These are phyloP conservation scores for Pyrgus malvae DNA, from an alignment of 2,888 invertebrate species.

Conservation along the genomic window DNA sequence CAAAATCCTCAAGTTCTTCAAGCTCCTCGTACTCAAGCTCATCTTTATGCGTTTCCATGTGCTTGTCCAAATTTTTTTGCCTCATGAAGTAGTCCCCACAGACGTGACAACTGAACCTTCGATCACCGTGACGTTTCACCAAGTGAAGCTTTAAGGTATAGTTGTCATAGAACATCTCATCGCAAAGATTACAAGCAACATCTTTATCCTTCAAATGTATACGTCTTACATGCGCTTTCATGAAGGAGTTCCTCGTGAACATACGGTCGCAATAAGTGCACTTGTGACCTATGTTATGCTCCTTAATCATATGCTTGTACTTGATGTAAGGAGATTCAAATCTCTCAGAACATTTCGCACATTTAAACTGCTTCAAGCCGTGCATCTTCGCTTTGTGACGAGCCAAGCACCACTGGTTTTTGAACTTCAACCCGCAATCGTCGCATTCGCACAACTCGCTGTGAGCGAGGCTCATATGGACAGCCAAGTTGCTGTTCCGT, in stretches of 20 bases:
- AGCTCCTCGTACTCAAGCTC: neutral
- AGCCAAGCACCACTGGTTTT: conserved; percentile 45
- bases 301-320: conserved; percentile 51
- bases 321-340: conserved; percentile 57
- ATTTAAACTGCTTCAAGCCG: conserved; percentile 50
- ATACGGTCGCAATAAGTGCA: conserved; percentile 56
- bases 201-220: conserved; percentile 62
- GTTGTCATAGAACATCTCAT: neutral
- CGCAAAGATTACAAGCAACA: neutral
- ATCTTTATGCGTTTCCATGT: neutral
- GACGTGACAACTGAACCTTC: neutral
- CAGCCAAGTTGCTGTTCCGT: neutral
- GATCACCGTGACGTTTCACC: neutral
- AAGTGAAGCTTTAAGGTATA: neutral
- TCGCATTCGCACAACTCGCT: conserved; percentile 37
- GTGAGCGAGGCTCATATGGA: neutral
- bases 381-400: conserved; percentile 54
- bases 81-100: neutral
- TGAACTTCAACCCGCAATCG: conserved; percentile 48
- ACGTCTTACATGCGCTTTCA: conserved; percentile 58
- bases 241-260: conserved; percentile 58
- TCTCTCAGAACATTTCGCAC: conserved; percentile 54
- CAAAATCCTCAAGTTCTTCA: neutral
- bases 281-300: conserved; percentile 56
- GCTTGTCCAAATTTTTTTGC: neutral